Percentiles rank a stretch among this genome's conserved stretches.
Conservation (phyloP, 2,797 vertebrate species). For the Serranus cabrilla region DNA sequence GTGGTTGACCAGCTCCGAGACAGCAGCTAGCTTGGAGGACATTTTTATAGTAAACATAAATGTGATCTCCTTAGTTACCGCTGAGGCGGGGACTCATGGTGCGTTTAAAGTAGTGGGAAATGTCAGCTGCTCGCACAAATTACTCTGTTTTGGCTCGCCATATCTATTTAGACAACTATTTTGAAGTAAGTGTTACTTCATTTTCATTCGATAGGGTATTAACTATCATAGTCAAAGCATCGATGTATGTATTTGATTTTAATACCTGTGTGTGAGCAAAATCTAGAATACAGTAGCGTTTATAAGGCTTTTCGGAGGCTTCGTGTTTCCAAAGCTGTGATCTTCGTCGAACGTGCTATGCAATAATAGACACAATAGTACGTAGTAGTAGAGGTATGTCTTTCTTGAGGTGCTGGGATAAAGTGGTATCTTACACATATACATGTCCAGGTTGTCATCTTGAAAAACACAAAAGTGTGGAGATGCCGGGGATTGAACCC, state of each 20-base stretch:
- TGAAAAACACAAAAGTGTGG: not conserved
- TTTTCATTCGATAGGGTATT: too few relatives aligned
- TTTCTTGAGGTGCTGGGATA: too few relatives aligned
- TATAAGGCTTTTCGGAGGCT: not conserved
- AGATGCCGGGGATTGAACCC: conserved; percentile 84
- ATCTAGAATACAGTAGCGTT: not conserved
- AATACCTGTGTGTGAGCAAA: not conserved
- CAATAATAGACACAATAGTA: not conserved
- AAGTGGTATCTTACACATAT: too few relatives aligned
- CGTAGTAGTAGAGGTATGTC: too few relatives aligned
- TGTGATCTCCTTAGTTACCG: conserved; percentile 81
- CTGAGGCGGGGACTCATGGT: conserved; percentile 8
- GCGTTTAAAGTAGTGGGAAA: not conserved
- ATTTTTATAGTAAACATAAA: conserved; percentile 76
- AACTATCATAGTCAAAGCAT: not conserved
- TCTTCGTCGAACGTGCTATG: not conserved
- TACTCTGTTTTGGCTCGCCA: too few relatives aligned
- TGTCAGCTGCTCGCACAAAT: accelerated
- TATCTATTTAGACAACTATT: not conserved
- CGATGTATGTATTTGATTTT: not conserved
- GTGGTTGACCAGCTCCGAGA: not conserved
- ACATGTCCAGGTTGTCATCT: too few relatives aligned
- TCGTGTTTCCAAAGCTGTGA: not conserved
- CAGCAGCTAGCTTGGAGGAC: conserved; percentile 49
- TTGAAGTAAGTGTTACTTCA: too few relatives aligned